phyloP scores from a whole-genome alignment of 2,797 vertebrate species.

The Xiphophorus birchmanni region DNA sequence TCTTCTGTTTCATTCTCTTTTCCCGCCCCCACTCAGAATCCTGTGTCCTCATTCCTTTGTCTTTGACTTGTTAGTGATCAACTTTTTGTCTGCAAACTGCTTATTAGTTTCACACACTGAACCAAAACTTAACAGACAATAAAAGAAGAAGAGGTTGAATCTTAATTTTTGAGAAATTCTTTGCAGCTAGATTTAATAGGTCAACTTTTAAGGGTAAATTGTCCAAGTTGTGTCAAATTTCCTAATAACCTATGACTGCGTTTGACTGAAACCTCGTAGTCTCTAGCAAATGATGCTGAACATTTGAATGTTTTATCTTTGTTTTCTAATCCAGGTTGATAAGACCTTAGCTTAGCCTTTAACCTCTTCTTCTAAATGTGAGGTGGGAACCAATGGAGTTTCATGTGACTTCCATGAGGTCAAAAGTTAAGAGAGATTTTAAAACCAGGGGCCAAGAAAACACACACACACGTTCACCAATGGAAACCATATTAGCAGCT shows the following conservation, averaged over 20 bases:
- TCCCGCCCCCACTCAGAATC: constrained; percentile 30
- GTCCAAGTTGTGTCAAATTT: not conserved
- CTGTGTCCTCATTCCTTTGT: constrained; percentile 34
- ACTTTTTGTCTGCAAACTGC: constrained; percentile 23
- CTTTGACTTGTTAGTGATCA: constrained; percentile 24
- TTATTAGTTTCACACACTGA: constrained; percentile 6
- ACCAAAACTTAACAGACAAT: constrained; percentile 18
- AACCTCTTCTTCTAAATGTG: constrained; percentile 64
- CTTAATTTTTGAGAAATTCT: not conserved
- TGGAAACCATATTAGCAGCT: constrained; percentile 62
- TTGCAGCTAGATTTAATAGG: not conserved
- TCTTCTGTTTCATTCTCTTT: constrained; percentile 18
- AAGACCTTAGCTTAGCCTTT: constrained; percentile 67
- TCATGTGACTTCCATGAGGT: constrained; percentile 67
- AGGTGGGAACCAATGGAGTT: constrained; percentile 63
- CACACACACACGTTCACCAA: constrained; percentile 24
- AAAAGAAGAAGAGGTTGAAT: constrained; percentile 18
- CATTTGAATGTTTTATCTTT: constrained; percentile 65
- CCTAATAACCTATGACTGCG: not conserved
- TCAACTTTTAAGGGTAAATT: not conserved
- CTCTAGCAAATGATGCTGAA: constrained; percentile 46
- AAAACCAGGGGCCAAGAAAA: constrained; percentile 41
- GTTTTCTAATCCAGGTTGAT: constrained; percentile 57
- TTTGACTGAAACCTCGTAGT: constrained; percentile 28
- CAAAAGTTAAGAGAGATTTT: constrained; percentile 61